Percentiles rank a stretch among this genome's conserved stretches.
Conservation (phyloP, 2,797 vertebrate species). For the Carduelis carduelis region DNA sequence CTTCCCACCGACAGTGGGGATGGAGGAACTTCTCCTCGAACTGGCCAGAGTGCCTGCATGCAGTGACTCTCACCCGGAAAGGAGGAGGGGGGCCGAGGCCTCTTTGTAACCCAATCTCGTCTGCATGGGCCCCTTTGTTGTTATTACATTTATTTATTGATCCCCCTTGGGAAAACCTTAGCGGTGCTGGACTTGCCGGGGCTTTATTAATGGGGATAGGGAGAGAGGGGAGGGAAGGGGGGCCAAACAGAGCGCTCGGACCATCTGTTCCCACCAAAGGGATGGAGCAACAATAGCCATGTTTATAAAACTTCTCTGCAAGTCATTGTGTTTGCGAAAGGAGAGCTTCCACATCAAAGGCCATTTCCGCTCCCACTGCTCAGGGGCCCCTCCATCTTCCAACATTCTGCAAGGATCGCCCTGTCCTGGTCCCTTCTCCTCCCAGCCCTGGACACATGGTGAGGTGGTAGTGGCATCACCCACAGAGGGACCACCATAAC, state of each 20-base stretch:
- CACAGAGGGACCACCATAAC: accelerated
- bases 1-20: neutral
- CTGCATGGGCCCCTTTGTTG: slow-evolving; percentile 61
- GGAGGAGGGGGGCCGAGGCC: neutral
- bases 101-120: slow-evolving; percentile 61
- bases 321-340: slow-evolving; percentile 20
- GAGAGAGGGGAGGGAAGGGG: neutral
- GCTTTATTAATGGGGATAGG: slow-evolving; percentile 38
- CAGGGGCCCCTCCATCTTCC: neutral
- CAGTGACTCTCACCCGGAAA: slow-evolving; percentile 9
- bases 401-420: neutral
- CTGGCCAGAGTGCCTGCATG: neutral
- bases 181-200: neutral
- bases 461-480: neutral
- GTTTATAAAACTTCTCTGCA: slow-evolving; percentile 62
- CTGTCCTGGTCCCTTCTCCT: neutral
- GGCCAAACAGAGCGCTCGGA: accelerated
- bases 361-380: slow-evolving; percentile 8
- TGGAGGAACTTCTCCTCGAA: neutral
- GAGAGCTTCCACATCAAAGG: slow-evolving; percentile 57
- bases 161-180: slow-evolving; percentile 48
- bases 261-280: slow-evolving; percentile 63
- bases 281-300: slow-evolving; percentile 48
- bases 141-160: slow-evolving; percentile 65
- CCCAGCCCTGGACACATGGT: neutral